Evolutionary conservation across 2,113 vertebrate genomes (phyloP).

Genomic region (Amazona guildingii): DNA sequence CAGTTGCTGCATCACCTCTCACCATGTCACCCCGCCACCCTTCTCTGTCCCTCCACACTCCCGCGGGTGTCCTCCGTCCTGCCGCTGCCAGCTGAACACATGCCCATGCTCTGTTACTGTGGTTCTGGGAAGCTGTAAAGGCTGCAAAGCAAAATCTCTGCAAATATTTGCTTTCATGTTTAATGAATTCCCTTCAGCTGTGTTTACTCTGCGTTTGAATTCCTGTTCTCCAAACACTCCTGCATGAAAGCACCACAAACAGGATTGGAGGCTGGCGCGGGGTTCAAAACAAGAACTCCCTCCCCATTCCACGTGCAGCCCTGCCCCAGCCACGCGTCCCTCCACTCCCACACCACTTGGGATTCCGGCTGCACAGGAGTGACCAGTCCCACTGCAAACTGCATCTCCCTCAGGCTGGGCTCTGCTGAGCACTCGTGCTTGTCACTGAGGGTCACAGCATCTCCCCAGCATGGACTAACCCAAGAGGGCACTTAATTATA

Average conservation of each 20-base stretch:
- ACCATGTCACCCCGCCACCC: neutral
- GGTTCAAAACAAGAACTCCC: neutral
- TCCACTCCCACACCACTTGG: accelerated
- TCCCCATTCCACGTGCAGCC: accelerated
- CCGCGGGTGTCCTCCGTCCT: accelerated
- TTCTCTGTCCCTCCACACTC: accelerated
- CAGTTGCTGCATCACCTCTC: neutral
- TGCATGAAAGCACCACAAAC: neutral
- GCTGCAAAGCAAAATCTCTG: slow-evolving; percentile 25
- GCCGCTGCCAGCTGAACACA: neutral
- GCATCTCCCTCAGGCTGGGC: neutral
- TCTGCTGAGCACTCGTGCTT: neutral
- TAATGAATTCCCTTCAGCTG: slow-evolving; percentile 54
- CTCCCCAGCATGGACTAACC: neutral
- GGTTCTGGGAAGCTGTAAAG: neutral
- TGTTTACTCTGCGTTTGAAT: neutral
- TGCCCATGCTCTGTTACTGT: neutral
- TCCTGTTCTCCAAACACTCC: neutral
- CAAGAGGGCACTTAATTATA: slow-evolving; percentile 56
- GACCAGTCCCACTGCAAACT: neutral
- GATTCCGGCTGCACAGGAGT: accelerated
- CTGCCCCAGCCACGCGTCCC: neutral
- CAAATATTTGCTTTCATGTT: slow-evolving; percentile 45
- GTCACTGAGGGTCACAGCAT: slow-evolving; percentile 27
- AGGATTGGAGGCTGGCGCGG: neutral